Conservation (phyloP, 2,113 vertebrate genomes). For the Coryphaenoides rupestris region DNA sequence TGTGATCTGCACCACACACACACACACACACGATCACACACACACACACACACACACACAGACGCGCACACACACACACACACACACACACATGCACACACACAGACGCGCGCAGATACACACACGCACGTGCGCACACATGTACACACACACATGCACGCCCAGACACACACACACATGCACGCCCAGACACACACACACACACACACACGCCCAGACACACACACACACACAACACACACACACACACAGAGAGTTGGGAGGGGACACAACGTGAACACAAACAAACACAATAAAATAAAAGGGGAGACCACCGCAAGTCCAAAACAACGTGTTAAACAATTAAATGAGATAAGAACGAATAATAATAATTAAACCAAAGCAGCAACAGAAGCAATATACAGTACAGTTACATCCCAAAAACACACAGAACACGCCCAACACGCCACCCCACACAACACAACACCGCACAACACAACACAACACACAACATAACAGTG, state of each 20-base stretch:
- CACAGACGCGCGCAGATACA: conserved; percentile 46
- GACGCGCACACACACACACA: conserved; percentile 20
- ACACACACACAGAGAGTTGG: conserved; percentile 29
- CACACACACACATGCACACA: conserved; percentile 42
- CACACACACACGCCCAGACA: conserved; percentile 34
- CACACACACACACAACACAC: conserved; percentile 44
- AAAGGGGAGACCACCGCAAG: conserved; percentile 53
- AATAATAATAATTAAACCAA: conserved; percentile 34
- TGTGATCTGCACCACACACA: conserved; percentile 77
- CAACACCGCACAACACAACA: conserved; percentile 27
- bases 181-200: conserved; percentile 24
- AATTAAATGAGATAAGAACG: conserved; percentile 58
- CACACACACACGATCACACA: conserved; percentile 38
- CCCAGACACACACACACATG: conserved; percentile 26
- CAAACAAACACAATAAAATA: conserved; percentile 50
- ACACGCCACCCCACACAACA: conserved; percentile 14
- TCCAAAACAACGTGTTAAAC: conserved; percentile 30
- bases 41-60: conserved; percentile 15
- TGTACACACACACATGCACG: conserved; percentile 29
- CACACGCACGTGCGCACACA: too few relatives aligned
- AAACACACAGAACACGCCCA: too few relatives aligned
- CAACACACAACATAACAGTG: conserved; percentile 29
- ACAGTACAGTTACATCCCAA: too few relatives aligned
- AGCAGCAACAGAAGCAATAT: conserved; percentile 19
- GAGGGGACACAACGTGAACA: conserved; percentile 55